Conservation (phyloP, 2,888 invertebrate species). For the Epinotia brunnichana region DNA sequence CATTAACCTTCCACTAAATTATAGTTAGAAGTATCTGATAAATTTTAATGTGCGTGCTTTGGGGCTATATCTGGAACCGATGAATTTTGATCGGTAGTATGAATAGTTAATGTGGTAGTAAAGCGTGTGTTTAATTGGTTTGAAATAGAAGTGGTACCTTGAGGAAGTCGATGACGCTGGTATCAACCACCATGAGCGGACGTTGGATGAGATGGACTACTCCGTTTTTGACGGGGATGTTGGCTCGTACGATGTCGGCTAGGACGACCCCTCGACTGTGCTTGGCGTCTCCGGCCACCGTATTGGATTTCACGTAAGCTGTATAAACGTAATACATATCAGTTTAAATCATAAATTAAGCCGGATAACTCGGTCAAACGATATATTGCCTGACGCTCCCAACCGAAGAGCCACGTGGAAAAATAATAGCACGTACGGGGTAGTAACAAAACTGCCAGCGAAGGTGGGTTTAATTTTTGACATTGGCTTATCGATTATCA, state of each 20-base stretch:
- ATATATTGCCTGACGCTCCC: conserved; percentile 15
- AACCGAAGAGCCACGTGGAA: conserved; percentile 7
- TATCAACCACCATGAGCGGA: conserved; percentile 95
- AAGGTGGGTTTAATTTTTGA: no score
- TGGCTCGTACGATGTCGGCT: conserved; percentile 93
- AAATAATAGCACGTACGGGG: conserved; percentile 3
- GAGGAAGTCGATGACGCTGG: conserved; percentile 92
- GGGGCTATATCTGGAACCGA: conserved; percentile 10
- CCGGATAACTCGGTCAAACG: conserved; percentile 6
- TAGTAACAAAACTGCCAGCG: not conserved
- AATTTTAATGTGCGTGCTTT: conserved; percentile 34
- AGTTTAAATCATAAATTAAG: conserved; percentile 22
- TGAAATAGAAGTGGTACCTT: conserved; percentile 83
- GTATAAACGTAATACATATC: conserved; percentile 51
- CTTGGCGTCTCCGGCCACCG: conserved; percentile 89
- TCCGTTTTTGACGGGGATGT: conserved; percentile 96
- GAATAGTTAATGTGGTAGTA: conserved; percentile 33
- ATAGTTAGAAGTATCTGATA: conserved; percentile 13
- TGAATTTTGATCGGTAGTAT: conserved; percentile 4
- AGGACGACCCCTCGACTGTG: conserved; percentile 93
- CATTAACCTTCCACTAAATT: conserved; percentile 1
- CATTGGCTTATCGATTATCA: no score
- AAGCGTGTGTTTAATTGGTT: conserved; percentile 21
- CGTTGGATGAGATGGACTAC: conserved; percentile 96
- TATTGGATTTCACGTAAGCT: conserved; percentile 95